phyloP scores from a whole-genome alignment of 2,113 vertebrate genomes.

The Leucosticte australis region DNA sequence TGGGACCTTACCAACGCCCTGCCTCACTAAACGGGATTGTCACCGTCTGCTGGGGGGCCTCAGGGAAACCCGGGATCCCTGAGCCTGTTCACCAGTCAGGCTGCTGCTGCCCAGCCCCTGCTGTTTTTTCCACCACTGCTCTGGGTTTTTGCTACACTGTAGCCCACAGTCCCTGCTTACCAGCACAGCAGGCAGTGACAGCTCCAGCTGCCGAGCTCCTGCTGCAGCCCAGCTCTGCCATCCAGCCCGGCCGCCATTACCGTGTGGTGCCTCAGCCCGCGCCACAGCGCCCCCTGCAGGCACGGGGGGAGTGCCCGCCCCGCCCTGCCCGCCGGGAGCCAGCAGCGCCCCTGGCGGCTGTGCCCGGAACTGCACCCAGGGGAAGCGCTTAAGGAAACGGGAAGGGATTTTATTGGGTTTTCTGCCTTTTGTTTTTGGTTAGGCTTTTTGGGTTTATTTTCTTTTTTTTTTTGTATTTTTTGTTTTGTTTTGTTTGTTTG shows the following conservation, averaged over 20 bases:
- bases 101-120: neutral
- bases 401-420: neutral
- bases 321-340: neutral
- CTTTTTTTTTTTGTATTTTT: neutral
- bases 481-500: neutral
- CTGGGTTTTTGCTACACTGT: neutral
- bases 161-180: neutral
- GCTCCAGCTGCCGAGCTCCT: neutral
- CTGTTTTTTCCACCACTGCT: neutral
- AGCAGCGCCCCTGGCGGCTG: neutral
- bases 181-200: neutral
- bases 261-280: too few species aligned
- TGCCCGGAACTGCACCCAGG: neutral
- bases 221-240: neutral
- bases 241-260: neutral
- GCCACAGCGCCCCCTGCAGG: neutral
- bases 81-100: neutral
- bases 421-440: neutral
- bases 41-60: too few species aligned
- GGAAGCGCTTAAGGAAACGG: rapidly evolving
- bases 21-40: too few species aligned
- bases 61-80: neutral
- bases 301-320: neutral
- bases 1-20: too few species aligned
- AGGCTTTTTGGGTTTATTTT: neutral